Evolutionary conservation across 1,140 invertebrate genomes (phyloP).

Genomic region (Mylabris phalerata): DNA sequence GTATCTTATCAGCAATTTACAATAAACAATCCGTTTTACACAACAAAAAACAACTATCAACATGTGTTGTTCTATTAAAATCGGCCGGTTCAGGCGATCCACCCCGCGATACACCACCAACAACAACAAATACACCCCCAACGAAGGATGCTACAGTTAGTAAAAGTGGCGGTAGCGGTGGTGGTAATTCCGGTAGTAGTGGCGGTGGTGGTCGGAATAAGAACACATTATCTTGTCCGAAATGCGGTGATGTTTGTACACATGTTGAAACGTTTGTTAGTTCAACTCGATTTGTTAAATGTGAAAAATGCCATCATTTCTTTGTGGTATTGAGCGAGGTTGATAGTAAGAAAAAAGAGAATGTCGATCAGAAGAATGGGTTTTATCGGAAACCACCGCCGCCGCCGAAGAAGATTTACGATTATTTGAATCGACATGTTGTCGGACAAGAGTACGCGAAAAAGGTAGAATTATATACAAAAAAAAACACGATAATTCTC

Average conservation of each 20-base stretch:
- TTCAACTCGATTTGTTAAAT: conserved; percentile 94
- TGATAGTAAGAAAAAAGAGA: conserved; percentile 84
- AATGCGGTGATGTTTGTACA: conserved; percentile 92
- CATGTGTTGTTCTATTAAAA: conserved; percentile 31
- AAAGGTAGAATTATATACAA: conserved; percentile 49
- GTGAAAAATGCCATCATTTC: conserved; percentile 96
- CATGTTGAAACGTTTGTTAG: conserved; percentile 96
- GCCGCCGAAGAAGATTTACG: conserved; percentile 93
- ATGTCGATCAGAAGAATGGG: conserved; percentile 56
- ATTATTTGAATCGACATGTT: conserved; percentile 92
- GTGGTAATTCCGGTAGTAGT: conserved; percentile 1
- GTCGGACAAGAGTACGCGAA: conserved; percentile 98
- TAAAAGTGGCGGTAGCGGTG: neutral
- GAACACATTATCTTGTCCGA: conserved; percentile 75
- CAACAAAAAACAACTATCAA: conserved; percentile 24
- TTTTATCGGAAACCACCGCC: conserved; percentile 77
- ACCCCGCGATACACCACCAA: conserved; percentile 15
- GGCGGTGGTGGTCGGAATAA: conserved; percentile 46
- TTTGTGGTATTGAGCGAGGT: conserved; percentile 93
- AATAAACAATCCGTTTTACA: conserved; percentile 15
- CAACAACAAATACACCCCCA: conserved; percentile 20
- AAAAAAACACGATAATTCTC: too few relatives aligned
- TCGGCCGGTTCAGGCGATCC: conserved; percentile 34
- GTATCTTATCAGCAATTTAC: conserved; percentile 29
- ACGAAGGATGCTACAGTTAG: conserved; percentile 22